Conservation (phyloP, 2,888 invertebrate genomes). For the Cybosia mesomella region DNA sequence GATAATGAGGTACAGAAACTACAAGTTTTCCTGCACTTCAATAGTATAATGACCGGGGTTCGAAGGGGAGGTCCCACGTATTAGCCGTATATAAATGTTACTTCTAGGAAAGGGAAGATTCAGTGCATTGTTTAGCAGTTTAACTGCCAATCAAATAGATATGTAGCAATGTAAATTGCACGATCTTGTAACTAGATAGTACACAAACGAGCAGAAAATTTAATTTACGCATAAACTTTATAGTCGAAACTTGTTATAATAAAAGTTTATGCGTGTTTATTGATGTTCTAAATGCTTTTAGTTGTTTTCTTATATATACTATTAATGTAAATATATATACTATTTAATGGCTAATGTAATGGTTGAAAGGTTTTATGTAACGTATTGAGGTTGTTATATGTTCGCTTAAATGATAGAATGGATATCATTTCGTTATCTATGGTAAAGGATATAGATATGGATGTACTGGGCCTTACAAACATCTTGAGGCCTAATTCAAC, state of each 20-base stretch:
- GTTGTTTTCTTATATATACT: constrained; percentile 19
- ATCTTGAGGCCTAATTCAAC: too few species aligned
- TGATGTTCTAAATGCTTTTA: constrained; percentile 15
- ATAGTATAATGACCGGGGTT: too few species aligned
- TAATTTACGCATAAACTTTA: constrained; percentile 8
- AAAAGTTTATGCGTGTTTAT: constrained; percentile 23
- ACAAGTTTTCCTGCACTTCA: too few species aligned
- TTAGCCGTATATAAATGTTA: background rate
- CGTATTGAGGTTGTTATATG: background rate
- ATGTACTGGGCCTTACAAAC: too few species aligned
- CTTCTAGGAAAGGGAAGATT: background rate
- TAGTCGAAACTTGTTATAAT: constrained; percentile 23
- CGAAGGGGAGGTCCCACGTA: too few species aligned
- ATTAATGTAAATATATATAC: constrained; percentile 18
- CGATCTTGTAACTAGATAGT: constrained; percentile 5
- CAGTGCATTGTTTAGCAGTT: background rate
- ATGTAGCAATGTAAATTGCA: background rate
- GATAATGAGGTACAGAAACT: too few species aligned
- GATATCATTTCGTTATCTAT: background rate
- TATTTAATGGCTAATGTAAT: constrained; percentile 15
- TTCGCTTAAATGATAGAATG: background rate
- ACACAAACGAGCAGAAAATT: constrained; percentile 5
- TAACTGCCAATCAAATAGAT: background rate
- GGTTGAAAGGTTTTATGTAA: background rate
- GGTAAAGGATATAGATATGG: background rate